Evolutionary conservation across 2,113 vertebrate genomes (phyloP).

Genomic region (Panurus biarmicus): DNA sequence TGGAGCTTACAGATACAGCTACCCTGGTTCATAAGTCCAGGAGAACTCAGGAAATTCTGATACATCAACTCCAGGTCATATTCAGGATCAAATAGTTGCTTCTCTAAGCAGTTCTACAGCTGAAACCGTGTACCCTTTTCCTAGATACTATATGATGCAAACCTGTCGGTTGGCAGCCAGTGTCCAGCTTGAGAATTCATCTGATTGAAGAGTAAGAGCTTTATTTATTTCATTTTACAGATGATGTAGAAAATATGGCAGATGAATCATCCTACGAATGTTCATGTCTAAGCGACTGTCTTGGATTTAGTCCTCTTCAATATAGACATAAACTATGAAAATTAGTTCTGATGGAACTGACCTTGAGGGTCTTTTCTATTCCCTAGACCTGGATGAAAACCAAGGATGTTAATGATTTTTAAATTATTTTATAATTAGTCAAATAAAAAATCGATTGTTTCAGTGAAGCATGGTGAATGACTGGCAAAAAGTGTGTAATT

Average conservation of each 20-base stretch:
- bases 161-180: not conserved
- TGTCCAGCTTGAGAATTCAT: not conserved
- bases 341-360: not conserved
- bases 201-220: not conserved
- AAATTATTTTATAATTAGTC: not conserved
- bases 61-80: not conserved
- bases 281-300: not conserved
- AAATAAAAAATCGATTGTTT: not conserved
- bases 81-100: not conserved
- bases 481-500: not conserved
- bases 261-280: not conserved
- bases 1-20: not conserved
- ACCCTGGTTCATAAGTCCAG: accelerated
- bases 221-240: not conserved
- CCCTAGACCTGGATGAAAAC: not conserved
- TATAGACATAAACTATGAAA: not conserved
- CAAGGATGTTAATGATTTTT: not conserved
- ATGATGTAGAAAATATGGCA: not conserved
- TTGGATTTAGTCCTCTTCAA: not conserved
- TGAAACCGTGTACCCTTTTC: not conserved
- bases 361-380: not conserved
- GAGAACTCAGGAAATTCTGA: not conserved
- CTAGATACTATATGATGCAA: not conserved
- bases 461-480: not conserved
- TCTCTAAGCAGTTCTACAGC: not conserved